These are phyloP conservation scores for Paraescarpia echinospica DNA, from an alignment of 1,140 invertebrate species.

Conservation along the genomic window DNA sequence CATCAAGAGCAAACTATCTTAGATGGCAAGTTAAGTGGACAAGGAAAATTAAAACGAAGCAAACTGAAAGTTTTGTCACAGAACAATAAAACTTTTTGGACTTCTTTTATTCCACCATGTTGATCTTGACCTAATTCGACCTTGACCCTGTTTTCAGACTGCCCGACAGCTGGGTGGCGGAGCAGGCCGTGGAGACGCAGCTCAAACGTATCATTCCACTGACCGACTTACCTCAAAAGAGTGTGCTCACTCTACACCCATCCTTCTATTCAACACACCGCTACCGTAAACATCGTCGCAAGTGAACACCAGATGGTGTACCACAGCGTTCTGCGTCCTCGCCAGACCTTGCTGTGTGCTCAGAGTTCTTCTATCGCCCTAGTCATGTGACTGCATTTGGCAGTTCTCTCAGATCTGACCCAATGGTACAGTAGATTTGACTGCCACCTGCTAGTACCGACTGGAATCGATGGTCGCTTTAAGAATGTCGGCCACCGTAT, in stretches of 20 bases:
- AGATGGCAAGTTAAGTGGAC: too few species aligned
- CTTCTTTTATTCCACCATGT: not conserved
- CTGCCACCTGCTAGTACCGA: not conserved
- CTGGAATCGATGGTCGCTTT: not conserved
- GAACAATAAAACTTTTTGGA: too few species aligned
- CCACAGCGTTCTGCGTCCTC: not conserved
- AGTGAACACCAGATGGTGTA: conserved; percentile 27
- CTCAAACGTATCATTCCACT: conserved; percentile 42
- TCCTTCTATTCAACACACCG: conserved; percentile 34
- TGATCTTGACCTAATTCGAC: not conserved
- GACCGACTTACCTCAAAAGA: conserved; percentile 40
- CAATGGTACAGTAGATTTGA: not conserved
- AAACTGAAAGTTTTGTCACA: too few species aligned
- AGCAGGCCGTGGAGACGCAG: conserved; percentile 39
- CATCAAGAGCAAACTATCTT: too few species aligned
- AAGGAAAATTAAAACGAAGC: too few species aligned
- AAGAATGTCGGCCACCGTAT: not conserved
- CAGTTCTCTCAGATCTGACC: not conserved
- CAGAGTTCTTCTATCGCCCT: not conserved
- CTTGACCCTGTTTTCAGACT: conserved; percentile 33
- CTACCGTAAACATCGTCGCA: conserved; percentile 38
- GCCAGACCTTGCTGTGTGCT: not conserved
- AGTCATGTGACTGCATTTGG: not conserved
- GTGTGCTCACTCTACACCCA: conserved; percentile 33
- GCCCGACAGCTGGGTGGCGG: conserved; percentile 43